These are phyloP conservation scores for Premnoplex brunnescens DNA, from an alignment of 2,797 vertebrate species.

Conservation along the genomic window DNA sequence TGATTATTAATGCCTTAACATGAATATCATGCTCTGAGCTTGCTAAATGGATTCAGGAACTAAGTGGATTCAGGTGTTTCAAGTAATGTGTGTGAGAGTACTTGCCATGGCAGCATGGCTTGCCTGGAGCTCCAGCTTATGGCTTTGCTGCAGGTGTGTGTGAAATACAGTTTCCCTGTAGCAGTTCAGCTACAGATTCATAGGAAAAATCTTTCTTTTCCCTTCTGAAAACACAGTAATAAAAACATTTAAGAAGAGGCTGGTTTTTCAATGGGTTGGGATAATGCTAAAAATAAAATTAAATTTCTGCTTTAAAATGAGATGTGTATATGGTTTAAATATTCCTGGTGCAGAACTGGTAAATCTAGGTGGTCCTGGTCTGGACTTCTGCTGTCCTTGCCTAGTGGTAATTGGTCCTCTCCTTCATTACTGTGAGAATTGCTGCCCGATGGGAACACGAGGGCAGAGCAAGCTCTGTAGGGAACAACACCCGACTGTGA, in stretches of 20 bases:
- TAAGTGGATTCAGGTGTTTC: background rate
- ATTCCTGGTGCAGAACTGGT: background rate
- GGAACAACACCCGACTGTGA: rapidly evolving
- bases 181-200: background rate
- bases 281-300: background rate
- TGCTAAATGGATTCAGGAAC: background rate
- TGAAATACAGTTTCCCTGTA: background rate
- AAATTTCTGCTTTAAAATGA: background rate
- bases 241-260: background rate
- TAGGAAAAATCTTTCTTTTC: background rate
- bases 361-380: rapidly evolving
- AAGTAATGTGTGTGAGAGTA: background rate
- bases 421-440: rapidly evolving
- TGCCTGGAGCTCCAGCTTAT: background rate
- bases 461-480: rapidly evolving
- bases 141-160: background rate
- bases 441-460: background rate
- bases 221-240: background rate
- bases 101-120: background rate
- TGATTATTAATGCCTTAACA: background rate
- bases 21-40: background rate
- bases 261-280: background rate
- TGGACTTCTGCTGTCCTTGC: background rate
- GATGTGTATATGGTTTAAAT: background rate
- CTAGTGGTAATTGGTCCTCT: background rate